phyloP scores from a whole-genome alignment of 2,888 invertebrate genomes.

The Hirtodrosophila cameraria region DNA sequence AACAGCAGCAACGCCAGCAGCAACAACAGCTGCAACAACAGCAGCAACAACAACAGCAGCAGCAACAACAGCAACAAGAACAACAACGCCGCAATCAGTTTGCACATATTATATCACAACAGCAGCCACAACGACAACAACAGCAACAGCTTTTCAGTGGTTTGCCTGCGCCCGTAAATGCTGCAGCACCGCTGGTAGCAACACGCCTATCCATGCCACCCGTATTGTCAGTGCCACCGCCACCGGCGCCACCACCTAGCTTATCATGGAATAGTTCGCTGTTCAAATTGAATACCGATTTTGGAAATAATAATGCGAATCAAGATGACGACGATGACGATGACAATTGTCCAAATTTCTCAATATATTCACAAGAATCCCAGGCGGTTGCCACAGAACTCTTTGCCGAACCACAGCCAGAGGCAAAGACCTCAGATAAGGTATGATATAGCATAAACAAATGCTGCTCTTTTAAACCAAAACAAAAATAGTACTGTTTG shows the following conservation, averaged over 20 bases:
- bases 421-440: constrained; percentile 65
- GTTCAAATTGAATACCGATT: constrained; percentile 81
- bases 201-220: constrained; percentile 56
- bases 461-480: constrained; percentile 16
- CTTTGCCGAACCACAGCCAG: constrained; percentile 39
- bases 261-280: constrained; percentile 79
- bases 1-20: constrained; percentile 54
- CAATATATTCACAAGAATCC: constrained; percentile 92
- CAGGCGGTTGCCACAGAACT: constrained; percentile 86
- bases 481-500: constrained; percentile 3
- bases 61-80: constrained; percentile 43
- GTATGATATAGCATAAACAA: constrained; percentile 71
- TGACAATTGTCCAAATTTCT: constrained; percentile 93
- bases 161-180: constrained; percentile 68
- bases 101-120: constrained; percentile 30
- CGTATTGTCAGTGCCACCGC: constrained; percentile 76
- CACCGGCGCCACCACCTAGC: constrained; percentile 81
- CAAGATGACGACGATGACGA: constrained; percentile 85
- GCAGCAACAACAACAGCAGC: constrained; percentile 9
- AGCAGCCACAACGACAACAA: constrained; percentile 38
- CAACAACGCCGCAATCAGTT: constrained; percentile 39
- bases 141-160: constrained; percentile 63
- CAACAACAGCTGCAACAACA: constrained; percentile 41
- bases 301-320: constrained; percentile 71
- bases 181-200: constrained; percentile 35